Conservation (phyloP, 2,888 invertebrate genomes). For the Apoda limacodes region DNA sequence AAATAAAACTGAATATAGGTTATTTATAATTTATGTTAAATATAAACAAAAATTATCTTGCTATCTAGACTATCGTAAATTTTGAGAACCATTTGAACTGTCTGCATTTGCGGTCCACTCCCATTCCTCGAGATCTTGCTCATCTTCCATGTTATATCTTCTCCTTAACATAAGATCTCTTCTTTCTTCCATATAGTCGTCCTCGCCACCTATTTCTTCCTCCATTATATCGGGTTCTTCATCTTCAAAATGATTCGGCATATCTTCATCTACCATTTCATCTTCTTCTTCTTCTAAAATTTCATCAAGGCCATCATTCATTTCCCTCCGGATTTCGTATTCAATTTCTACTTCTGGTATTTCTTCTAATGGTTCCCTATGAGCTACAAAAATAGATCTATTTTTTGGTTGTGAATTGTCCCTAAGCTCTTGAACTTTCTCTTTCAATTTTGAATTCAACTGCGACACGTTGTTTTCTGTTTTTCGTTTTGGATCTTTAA, state of each 20-base stretch:
- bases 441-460: constrained; percentile 13
- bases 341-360: constrained; percentile 56
- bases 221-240: constrained; percentile 50
- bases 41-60: constrained; percentile 28
- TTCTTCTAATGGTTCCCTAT: constrained; percentile 57
- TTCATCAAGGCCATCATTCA: constrained; percentile 44
- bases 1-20: constrained; percentile 9
- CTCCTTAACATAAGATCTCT: constrained; percentile 31
- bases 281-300: constrained; percentile 59
- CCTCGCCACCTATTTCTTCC: constrained; percentile 52
- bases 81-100: constrained; percentile 43
- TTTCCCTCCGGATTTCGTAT: constrained; percentile 49
- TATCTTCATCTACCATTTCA: constrained; percentile 32
- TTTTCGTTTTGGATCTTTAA: constrained; percentile 20
- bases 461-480: constrained; percentile 13
- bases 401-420: constrained; percentile 31
- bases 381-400: constrained; percentile 42
- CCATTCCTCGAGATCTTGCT: constrained; percentile 62
- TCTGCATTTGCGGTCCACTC: constrained; percentile 44
- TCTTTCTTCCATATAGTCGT: constrained; percentile 43
- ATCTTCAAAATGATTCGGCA: constrained; percentile 28
- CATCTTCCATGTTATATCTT: constrained; percentile 32
- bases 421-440: constrained; percentile 24
- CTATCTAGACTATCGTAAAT: constrained; percentile 51
- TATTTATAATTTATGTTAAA: too few relatives aligned